Evolutionary conservation across 2,113 vertebrate species (phyloP).

Genomic region (Ascaphus truei): DNA sequence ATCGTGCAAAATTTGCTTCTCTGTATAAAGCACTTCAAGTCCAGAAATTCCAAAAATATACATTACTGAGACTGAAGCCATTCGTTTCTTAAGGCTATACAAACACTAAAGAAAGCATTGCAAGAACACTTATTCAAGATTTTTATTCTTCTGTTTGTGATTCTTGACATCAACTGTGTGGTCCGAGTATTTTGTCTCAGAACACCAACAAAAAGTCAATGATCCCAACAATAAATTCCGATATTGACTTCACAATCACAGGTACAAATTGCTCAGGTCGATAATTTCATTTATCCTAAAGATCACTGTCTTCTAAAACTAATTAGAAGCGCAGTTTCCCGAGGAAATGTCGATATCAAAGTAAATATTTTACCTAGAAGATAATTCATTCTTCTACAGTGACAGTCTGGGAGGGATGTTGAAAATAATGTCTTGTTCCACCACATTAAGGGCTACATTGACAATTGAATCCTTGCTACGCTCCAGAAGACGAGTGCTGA

Average conservation of each 20-base stretch:
- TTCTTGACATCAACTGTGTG: slow-evolving; percentile 56
- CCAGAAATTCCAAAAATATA: slow-evolving; percentile 65
- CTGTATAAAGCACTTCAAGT: slow-evolving; percentile 86
- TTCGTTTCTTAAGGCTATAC: slow-evolving; percentile 84
- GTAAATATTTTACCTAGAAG: slow-evolving; percentile 68
- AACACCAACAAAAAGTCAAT: slow-evolving; percentile 62
- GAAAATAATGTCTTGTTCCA: slow-evolving; percentile 60
- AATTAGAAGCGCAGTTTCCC: slow-evolving; percentile 78
- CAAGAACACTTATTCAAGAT: slow-evolving; percentile 62
- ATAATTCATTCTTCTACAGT: slow-evolving; percentile 69
- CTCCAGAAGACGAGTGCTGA: slow-evolving; percentile 20
- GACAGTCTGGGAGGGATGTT: slow-evolving; percentile 63
- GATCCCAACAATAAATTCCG: slow-evolving; percentile 81
- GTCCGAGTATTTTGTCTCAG: slow-evolving; percentile 55
- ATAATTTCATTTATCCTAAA: slow-evolving; percentile 79
- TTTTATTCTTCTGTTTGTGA: slow-evolving; percentile 55
- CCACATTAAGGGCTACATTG: slow-evolving; percentile 59
- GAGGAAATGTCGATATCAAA: slow-evolving; percentile 80
- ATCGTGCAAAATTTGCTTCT: slow-evolving; percentile 92
- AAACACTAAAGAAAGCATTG: slow-evolving; percentile 83
- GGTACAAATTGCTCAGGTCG: slow-evolving; percentile 74
- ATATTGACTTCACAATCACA: slow-evolving; percentile 76
- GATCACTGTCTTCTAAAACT: slow-evolving; percentile 77
- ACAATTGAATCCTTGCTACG: slow-evolving; percentile 54
- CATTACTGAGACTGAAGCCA: slow-evolving; percentile 74